Conservation (phyloP, 2,797 vertebrate genomes). For the Lepidocolaptes lacrymiger region DNA sequence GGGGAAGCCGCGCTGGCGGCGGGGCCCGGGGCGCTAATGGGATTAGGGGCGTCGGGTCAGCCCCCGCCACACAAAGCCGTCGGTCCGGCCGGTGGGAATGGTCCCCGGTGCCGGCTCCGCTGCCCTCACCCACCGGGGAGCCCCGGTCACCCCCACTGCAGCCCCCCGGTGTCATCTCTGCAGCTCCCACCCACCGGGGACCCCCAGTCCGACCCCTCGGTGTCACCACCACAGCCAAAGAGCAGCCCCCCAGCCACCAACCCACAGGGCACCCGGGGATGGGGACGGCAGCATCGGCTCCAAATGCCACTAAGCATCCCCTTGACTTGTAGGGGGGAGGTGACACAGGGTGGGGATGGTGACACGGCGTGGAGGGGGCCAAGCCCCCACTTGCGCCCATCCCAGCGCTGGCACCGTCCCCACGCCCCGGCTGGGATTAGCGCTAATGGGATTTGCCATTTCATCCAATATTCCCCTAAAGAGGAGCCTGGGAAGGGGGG, state of each 20-base stretch:
- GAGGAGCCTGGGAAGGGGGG: constrained; percentile 47
- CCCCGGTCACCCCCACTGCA: fast-evolving
- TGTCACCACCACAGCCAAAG: fast-evolving
- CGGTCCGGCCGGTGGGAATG: neutral
- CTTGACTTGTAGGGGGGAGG: fast-evolving
- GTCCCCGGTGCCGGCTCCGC: neutral
- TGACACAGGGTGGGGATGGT: neutral
- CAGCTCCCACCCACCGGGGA: neutral
- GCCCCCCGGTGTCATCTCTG: neutral
- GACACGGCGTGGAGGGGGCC: neutral
- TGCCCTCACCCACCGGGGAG: neutral
- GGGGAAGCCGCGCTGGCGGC: constrained; percentile 64
- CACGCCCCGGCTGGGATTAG: constrained; percentile 55
- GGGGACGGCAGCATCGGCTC: neutral
- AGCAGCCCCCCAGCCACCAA: neutral
- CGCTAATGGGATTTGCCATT: constrained; percentile 71
- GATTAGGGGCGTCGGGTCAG: constrained; percentile 67
- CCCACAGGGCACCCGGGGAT: neutral
- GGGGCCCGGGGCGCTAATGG: constrained; percentile 54
- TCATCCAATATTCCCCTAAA: constrained; percentile 68
- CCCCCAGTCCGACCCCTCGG: too few species aligned
- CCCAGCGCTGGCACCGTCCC: neutral
- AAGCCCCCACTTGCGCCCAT: neutral
- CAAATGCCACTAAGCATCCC: neutral
- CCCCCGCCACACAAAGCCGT: neutral